Evolutionary conservation across 23 tunicate genomes (phyloP), one percentile per base, ranked within the genome.

Genomic region (Halocynthia aurantium): DNA sequence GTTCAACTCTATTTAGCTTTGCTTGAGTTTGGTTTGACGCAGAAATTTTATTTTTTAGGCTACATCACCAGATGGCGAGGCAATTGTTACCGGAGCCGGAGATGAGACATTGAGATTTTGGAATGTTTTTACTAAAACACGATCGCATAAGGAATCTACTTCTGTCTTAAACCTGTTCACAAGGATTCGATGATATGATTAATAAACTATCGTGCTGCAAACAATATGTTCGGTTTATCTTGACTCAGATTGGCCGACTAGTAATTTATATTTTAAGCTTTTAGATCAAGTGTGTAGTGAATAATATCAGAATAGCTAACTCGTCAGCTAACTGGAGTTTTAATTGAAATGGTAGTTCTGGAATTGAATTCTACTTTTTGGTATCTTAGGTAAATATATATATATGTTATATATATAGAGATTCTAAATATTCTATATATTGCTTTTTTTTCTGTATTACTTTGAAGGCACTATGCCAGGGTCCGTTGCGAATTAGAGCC

Each of bases 31-130:
- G 44, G 44, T 31, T 31, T 31, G 44, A 31, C 4, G 44, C 44
- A 31, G 44, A 31, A 31, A 31, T 31, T 31, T 31, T 4, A 31
- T 31, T 80, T 17, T 20, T 11, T 68, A 92, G 98, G 98, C 98
- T 11, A 87, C 93, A 44, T 83, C 89, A 2, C 98, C 98, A 11
- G 98, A 93, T 58, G 98, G 98, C 12, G 98, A 87, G 58, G 93
- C 94, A 8, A 93, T 93, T 52, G 98, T 93, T 18, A 93, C 98
- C 40, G 98, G 98, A 12, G 98, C 98, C 50, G 98, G 98, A 10
- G 98, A 93, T 56, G 98, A 93, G 80, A 93, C 98, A 7, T 76
- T 93, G 21, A 75, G 98, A 62, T 93, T 93, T 73, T 93, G 98
- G 98, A 93, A 93, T 73, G 98, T 93, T 52, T 93, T 93, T 67